Base-by-base conservation (phyloP, 2,797 vertebrate genomes). In the Lophotriccus pileatus region DNA sequence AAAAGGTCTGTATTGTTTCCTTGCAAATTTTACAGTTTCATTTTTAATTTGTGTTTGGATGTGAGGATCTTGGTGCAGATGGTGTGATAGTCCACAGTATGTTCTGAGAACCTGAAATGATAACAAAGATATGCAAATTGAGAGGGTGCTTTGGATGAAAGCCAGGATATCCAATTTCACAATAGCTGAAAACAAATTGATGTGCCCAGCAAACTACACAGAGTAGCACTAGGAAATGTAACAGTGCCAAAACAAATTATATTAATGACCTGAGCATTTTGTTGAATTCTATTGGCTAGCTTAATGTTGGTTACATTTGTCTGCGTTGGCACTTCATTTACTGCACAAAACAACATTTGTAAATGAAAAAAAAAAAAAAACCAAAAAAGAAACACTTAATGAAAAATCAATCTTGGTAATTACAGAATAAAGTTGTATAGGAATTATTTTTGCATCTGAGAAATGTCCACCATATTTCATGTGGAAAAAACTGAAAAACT, bases 121-220 rank as follows among this genome's bases (percentile, higher is more conserved):
- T 99, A 99, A 99, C 99, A 99, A 99, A 99, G 99, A 99, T 98
- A 99, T 99, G 99, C 98, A 99, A 99, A 99, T 99, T 97, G 98
- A 98, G 98, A 98, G 97, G 95, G 97, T 97, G 98, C 98, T 98
- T 98, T 99, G 99, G 99, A 98, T 93, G 97, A 68, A 95, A 96
- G 98, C 99, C 99, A 99, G 98, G 97, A 98, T 98, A 98, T 98
- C 97, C 98, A 97, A 98, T 98, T 98, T 98, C 98, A 98, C 98
- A 99, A 98, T 98, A 97, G 98, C 97, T 96, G 98, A 98, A 98
- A 98, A 98, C 98, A 99, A 98, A 99, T 98, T 98, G 98, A 99
- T 98, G 98, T 98, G 98, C 98, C 98, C 98, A 91, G 98, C 97
- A 98, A 98, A 98, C 98, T 98, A 98, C 98, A 97, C 98, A 95